Evolutionary conservation across 2,797 vertebrate genomes (phyloP).

Genomic region (Antennarius maculatus): DNA sequence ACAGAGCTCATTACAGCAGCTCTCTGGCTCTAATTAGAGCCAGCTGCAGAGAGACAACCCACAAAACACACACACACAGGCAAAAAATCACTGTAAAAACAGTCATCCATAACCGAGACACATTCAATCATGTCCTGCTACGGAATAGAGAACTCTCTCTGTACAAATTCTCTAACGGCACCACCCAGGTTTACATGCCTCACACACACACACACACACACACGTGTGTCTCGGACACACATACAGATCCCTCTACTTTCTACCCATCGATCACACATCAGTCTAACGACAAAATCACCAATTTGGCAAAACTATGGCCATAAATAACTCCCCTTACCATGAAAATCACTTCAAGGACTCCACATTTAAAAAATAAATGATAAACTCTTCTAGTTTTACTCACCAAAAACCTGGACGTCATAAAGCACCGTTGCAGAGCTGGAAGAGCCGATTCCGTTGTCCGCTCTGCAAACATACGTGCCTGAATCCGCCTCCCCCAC

Average conservation of each 20-base stretch:
- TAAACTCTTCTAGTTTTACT: slow-evolving; percentile 58
- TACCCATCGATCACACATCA: slow-evolving; percentile 47
- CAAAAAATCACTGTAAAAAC: slow-evolving; percentile 77
- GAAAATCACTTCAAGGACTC: no score
- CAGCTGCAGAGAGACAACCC: slow-evolving; percentile 78
- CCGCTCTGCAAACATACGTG: slow-evolving; percentile 89
- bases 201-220: neutral
- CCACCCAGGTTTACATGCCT: slow-evolving; percentile 25
- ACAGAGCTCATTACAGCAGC: slow-evolving; percentile 79
- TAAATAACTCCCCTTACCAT: neutral
- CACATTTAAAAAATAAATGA: neutral
- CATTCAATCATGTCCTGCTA: slow-evolving; percentile 63
- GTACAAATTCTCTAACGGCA: slow-evolving; percentile 43
- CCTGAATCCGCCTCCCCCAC: slow-evolving; percentile 92
- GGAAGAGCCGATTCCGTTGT: slow-evolving; percentile 86
- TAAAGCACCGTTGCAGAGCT: slow-evolving; percentile 87
- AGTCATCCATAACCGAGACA: slow-evolving; percentile 74
- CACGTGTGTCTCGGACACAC: slow-evolving; percentile 1
- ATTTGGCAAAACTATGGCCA: slow-evolving; percentile 23
- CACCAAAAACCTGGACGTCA: slow-evolving; percentile 94
- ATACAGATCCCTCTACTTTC: slow-evolving; percentile 35
- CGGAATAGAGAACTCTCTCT: slow-evolving; percentile 66
- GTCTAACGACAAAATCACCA: slow-evolving; percentile 54
- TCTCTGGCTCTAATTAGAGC: slow-evolving; percentile 79
- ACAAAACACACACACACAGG: slow-evolving; percentile 52